A percentile compares a stretch with the other conserved stretches of the same genome.
These are phyloP conservation scores for Rutilus rutilus DNA, from an alignment of 2,113 vertebrate species.

Conservation along the genomic window DNA sequence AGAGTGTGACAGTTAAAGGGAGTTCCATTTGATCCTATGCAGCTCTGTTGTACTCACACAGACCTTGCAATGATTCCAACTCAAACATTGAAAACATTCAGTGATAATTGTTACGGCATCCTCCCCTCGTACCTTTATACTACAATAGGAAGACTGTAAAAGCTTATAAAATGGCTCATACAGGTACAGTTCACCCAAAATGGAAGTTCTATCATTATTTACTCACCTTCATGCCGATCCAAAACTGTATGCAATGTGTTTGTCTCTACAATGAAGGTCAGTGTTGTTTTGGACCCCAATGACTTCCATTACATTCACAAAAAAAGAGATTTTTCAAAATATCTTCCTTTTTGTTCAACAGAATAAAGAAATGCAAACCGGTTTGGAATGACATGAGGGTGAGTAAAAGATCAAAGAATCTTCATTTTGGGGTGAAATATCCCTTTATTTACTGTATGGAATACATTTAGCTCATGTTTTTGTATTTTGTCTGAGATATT, in stretches of 20 bases:
- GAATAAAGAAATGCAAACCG: neutral
- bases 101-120: neutral
- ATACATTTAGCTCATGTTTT: neutral
- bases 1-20: constrained; percentile 12
- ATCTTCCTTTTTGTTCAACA: neutral
- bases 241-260: neutral
- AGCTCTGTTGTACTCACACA: neutral
- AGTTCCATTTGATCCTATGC: constrained; percentile 9
- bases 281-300: neutral
- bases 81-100: neutral
- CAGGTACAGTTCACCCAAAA: neutral
- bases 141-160: neutral
- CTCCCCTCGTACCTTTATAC: neutral
- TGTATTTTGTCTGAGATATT: neutral
- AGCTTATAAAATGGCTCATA: neutral
- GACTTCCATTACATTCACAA: neutral
- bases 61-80: neutral
- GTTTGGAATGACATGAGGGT: constrained; percentile 1
- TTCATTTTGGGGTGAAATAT: neutral
- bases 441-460: neutral
- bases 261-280: neutral
- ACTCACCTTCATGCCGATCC: neutral
- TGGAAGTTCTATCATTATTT: neutral
- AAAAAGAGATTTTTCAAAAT: neutral
- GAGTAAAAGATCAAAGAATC: neutral